Percentiles rank a stretch among this genome's conserved stretches.
Conservation (phyloP, 2,797 vertebrate genomes). For the Sternotherus odoratus region DNA sequence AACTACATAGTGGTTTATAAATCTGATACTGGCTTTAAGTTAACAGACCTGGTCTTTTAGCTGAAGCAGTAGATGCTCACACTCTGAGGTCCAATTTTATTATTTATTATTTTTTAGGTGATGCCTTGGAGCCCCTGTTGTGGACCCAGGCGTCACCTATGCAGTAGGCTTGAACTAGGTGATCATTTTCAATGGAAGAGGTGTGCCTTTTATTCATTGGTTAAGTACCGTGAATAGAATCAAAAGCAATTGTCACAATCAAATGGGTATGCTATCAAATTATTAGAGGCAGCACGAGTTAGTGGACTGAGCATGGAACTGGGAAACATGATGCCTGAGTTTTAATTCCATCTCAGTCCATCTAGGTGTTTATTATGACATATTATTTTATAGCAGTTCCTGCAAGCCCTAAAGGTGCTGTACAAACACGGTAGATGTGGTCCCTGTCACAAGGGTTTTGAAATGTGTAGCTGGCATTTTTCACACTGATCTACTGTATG, state of each 20-base stretch:
- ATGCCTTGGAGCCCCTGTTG: background rate
- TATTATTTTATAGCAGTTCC: background rate
- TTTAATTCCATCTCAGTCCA: background rate
- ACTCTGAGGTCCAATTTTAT: background rate
- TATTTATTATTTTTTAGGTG: background rate
- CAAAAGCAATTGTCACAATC: background rate
- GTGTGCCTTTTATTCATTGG: background rate
- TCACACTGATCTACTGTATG: background rate
- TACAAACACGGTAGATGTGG: background rate
- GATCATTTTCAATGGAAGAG: background rate
- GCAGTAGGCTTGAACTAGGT: background rate
- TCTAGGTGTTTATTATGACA: background rate
- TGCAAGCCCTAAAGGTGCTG: background rate
- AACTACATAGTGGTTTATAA: background rate
- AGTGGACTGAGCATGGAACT: background rate
- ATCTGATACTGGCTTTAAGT: background rate
- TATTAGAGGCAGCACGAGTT: background rate
- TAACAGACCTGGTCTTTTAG: background rate
- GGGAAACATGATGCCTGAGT: background rate
- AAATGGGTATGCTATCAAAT: background rate
- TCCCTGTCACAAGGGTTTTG: background rate
- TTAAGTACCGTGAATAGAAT: background rate
- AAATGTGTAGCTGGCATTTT: background rate
- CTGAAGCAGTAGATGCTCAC: background rate
- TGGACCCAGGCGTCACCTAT: background rate